A percentile compares a stretch with the other conserved stretches of the same genome.
Conservation (phyloP, 2,797 vertebrate genomes). For the Dendrocincla tyrannina region DNA sequence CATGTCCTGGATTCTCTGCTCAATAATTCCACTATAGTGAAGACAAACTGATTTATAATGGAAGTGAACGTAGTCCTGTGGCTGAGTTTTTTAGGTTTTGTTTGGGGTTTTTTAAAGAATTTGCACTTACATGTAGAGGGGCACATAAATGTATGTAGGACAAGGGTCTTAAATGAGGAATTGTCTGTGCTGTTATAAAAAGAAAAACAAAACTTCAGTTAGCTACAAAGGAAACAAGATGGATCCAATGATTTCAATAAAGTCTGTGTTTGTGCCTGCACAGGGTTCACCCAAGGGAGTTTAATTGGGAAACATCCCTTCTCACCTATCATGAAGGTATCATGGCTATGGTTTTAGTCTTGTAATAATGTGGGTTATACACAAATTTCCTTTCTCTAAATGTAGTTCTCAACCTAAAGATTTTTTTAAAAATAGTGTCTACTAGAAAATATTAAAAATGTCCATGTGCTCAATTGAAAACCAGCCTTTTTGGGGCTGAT, state of each 20-base stretch:
- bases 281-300: neutral
- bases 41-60: neutral
- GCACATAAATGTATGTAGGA: neutral
- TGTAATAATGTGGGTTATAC: neutral
- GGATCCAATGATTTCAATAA: neutral
- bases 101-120: neutral
- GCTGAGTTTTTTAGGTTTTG: neutral
- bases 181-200: neutral
- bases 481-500: neutral
- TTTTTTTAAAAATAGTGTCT: neutral
- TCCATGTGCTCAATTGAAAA: neutral
- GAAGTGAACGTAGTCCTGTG: neutral
- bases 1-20: neutral
- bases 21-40: neutral
- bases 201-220: neutral
- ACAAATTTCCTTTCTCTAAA: neutral
- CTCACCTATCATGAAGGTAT: neutral
- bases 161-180: neutral
- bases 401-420: neutral
- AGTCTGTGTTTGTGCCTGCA: neutral
- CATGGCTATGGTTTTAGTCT: neutral
- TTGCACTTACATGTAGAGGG: neutral
- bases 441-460: neutral
- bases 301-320: neutral
- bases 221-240: neutral